Evolutionary conservation across 1,140 invertebrate species (phyloP).

Genomic region (Acromyrmex echinatior): DNA sequence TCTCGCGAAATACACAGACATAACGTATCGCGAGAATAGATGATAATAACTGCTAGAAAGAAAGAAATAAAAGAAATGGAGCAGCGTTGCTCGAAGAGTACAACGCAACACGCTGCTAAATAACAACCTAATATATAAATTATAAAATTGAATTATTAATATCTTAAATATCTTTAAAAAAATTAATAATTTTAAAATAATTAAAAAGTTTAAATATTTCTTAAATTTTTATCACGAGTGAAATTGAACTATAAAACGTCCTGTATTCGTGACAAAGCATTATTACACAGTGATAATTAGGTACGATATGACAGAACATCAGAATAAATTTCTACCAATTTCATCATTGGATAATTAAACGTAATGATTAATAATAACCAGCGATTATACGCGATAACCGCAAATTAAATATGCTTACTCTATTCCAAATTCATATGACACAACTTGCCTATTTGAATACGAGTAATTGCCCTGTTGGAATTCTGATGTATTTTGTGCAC

Average conservation of each 20-base stretch:
- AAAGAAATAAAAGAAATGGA: neutral
- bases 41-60: constrained; percentile 39
- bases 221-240: neutral
- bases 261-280: neutral
- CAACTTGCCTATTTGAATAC: constrained; percentile 9
- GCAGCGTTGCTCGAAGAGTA: neutral
- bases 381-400: constrained; percentile 2
- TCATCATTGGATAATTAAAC: constrained; percentile 26
- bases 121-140: neutral
- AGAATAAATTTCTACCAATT: constrained; percentile 31
- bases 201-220: neutral
- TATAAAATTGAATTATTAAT: neutral
- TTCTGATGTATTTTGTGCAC: neutral
- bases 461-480: constrained; percentile 4
- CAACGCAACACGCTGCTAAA: neutral
- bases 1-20: constrained; percentile 13
- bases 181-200: neutral
- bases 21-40: constrained; percentile 33
- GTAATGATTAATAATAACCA: constrained; percentile 42
- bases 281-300: constrained; percentile 30
- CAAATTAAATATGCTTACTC: constrained; percentile 44
- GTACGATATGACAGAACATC: neutral
- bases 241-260: neutral
- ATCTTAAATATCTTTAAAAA: neutral
- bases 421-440: neutral